Evolutionary conservation across 1,140 invertebrate species (phyloP), one percentile per base, ranked within the genome.

Genomic region (Trichomalopsis sarcophagae): DNA sequence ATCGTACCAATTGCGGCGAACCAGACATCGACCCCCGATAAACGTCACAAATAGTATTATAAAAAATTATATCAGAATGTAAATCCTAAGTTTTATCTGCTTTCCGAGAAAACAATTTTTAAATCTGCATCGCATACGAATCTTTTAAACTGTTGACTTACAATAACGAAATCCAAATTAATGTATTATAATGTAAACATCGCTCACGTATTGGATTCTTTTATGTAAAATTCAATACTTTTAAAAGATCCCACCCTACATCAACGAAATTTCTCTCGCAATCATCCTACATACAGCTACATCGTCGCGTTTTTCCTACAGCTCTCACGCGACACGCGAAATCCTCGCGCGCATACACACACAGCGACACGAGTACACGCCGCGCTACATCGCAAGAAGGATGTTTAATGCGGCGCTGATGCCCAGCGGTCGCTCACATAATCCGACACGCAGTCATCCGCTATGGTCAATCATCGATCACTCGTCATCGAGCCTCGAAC

Each of bases 391-490:
- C 83, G 76, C 68, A 84, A 79, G 76, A 84, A 84, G 21, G 74
- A 84, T 84, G 83, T 84, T 74, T 23, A 36, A 80, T 76, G 50
- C 36, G 9, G 21, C 50, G 27, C 66, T 71, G 23, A 27, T 27
- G 27, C 13, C 14, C 36, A 68, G 21, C 33, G 55, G 5, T 50
- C 55, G n/a, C 14, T 30, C 75, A 40, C 17, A n/a, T 21, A 69
- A 83, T 75, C 17, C 55, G 40, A 69, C 69, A 66, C 40, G 36
- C 71, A 75, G 23, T 23, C 33, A 13, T 4, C 40, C 33, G 40
- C 50, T 68, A 44, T 47, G 69, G 69, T 84, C 68, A 55, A 84
- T 84, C 83, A 84, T 84, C 47, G 47, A 40, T 78, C 81, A 76
- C 47, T 62, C 55, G 55, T 62, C 40, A 47, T 50, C 44, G 80